Evolutionary conservation across 2,113 vertebrate species (phyloP).

Genomic region (Phyllostomus discolor): DNA sequence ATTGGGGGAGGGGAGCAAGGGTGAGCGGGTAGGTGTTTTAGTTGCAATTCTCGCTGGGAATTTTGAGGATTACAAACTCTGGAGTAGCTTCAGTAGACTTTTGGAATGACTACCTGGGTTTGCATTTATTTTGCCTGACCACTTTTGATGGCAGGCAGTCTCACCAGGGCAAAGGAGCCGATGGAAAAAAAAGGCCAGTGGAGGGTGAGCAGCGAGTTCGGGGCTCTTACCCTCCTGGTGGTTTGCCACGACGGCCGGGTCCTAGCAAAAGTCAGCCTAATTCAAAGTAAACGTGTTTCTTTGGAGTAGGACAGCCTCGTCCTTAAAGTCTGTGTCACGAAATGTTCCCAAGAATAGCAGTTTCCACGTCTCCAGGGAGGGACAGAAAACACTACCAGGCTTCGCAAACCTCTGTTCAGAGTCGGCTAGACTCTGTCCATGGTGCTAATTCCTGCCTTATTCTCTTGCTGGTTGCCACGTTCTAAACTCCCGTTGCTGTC

Average conservation of each 20-base stretch:
- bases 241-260: background rate
- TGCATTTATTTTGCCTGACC: constrained; percentile 39
- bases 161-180: background rate
- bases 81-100: constrained; percentile 13
- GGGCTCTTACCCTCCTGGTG: background rate
- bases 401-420: background rate
- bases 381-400: background rate
- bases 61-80: constrained; percentile 29
- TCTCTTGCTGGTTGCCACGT: background rate
- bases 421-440: constrained; percentile 71
- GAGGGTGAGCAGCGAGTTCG: background rate
- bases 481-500: background rate
- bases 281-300: constrained; percentile 26
- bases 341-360: background rate
- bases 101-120: constrained; percentile 22
- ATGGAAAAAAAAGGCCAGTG: background rate
- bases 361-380: background rate
- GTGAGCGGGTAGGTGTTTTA: background rate
- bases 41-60: constrained; percentile 1
- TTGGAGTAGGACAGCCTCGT: background rate
- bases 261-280: constrained; percentile 8
- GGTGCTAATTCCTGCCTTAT: constrained; percentile 64
- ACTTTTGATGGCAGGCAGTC: background rate
- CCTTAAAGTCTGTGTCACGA: background rate
- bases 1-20: background rate